phyloP scores from a whole-genome alignment of 1,140 invertebrate species.

The Glossosoma conforme region DNA sequence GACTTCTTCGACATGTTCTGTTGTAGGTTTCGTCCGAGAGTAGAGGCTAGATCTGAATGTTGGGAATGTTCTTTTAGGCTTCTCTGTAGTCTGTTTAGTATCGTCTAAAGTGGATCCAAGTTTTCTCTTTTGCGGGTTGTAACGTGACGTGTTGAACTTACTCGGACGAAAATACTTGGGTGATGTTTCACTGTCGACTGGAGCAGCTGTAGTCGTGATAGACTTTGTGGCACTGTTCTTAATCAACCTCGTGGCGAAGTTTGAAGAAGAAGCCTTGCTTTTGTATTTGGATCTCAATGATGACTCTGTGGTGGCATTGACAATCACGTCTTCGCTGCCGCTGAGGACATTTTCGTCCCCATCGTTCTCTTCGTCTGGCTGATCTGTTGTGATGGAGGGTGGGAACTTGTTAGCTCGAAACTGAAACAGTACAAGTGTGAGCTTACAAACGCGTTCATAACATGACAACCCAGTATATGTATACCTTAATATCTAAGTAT shows the following conservation, averaged over 20 bases:
- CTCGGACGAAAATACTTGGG: constrained; percentile 19
- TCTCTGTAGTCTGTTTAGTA: neutral
- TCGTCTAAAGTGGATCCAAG: neutral
- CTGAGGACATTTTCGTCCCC: neutral
- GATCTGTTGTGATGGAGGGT: neutral
- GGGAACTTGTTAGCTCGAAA: constrained; percentile 14
- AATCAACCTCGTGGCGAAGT: neutral
- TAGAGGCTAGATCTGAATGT: constrained; percentile 12
- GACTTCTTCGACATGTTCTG: constrained; percentile 4
- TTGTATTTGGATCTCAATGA: neutral
- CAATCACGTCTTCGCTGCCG: neutral
- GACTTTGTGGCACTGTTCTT: too few species aligned
- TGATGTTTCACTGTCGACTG: too few species aligned
- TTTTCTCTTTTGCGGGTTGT: constrained; percentile 14
- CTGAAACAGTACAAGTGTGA: constrained; percentile 14
- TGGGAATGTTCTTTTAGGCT: constrained; percentile 13
- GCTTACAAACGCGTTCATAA: too few species aligned
- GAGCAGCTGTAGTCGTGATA: too few species aligned
- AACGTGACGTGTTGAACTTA: constrained; percentile 20
- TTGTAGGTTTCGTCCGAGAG: constrained; percentile 8
- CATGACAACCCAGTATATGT: too few species aligned
- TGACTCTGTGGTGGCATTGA: neutral
- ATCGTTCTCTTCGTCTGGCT: neutral
- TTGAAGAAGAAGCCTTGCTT: neutral
- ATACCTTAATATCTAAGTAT: too few species aligned